Percentiles rank a stretch among this genome's conserved stretches.
phyloP scores from a whole-genome alignment of 2,797 vertebrate species.

The Semotilus atromaculatus region DNA sequence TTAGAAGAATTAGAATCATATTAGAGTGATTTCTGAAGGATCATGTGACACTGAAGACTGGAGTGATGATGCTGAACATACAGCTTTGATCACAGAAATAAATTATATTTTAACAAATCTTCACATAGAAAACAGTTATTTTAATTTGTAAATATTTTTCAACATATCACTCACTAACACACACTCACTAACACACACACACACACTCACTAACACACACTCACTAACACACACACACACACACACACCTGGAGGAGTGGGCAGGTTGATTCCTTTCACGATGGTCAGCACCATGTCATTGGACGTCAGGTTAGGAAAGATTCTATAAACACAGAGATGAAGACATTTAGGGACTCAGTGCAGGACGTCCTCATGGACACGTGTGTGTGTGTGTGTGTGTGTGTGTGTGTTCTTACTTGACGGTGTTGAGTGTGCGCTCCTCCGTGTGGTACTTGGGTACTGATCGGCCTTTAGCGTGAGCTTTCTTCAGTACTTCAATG shows the following conservation, averaged over 20 bases:
- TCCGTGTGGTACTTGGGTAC: conserved; percentile 84
- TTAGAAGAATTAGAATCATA: too few relatives aligned
- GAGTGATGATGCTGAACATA: too few relatives aligned
- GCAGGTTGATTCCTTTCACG: conserved; percentile 83
- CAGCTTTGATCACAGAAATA: too few relatives aligned
- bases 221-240: neutral
- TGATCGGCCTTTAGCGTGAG: conserved; percentile 81
- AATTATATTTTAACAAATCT: fast-evolving
- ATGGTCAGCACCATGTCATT: conserved; percentile 86
- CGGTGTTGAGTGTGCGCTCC: conserved; percentile 84
- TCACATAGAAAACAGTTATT: too few relatives aligned
- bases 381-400: neutral
- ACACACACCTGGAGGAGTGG: conserved; percentile 82
- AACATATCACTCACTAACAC: conserved; percentile 65
- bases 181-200: neutral
- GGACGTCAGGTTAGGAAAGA: conserved; percentile 78
- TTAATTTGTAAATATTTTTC: too few relatives aligned
- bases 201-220: too few relatives aligned
- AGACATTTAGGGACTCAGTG: conserved; percentile 13
- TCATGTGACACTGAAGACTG: neutral
- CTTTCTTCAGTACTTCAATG: conserved; percentile 85
- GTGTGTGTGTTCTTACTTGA: conserved; percentile 80
- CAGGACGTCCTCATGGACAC: conserved; percentile 23
- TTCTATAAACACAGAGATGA: conserved; percentile 67
- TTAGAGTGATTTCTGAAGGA: neutral